Evolutionary conservation across 1,140 invertebrate genomes (phyloP), one percentile per base, ranked within the genome.

Genomic region (Drosophila saltans): DNA sequence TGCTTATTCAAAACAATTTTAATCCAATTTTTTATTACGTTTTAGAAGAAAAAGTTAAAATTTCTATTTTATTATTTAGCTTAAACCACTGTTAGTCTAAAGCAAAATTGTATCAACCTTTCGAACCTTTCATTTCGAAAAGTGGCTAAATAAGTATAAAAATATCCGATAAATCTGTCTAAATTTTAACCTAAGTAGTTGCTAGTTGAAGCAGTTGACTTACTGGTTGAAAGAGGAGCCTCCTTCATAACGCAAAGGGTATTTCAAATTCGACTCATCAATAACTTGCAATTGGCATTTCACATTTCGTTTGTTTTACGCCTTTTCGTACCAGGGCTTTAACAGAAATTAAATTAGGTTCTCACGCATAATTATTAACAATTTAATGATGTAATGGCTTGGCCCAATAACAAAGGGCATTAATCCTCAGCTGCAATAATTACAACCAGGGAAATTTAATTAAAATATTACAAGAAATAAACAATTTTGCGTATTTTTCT

Each of bases 371-470:
- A 56, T 73, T 73, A 85, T 74, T 68, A 62, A 63, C 21, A 56
- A 66, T 72, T 85, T 73, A 82, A 76, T 57, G 67, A 48, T 66
- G 45, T 62, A 77, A 77, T 40, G 75, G 82, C 69, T 68, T 64
- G 58, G 75, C 26, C 48, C 28, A 36, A 1, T 39, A 74, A 71
- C 61, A 71, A 74, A 74, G 41, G 45, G 41, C 36, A 40, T 43
- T 58, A 40, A 66, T 24, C 6, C 24, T 28, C 36, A 41, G 41
- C 66, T 64, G 41, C 36, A 64, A 66, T 75, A 85, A 86, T 85
- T 81, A 79, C 69, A 39, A n/a, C n/a, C 57, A 21, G 26, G 30
- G 3, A 58, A 81, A 81, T 75, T 85, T 78, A 75, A 86, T 81
- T 81, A 72, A 79, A 75, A 80, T 63, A 43, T 36, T 39, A 7